A percentile compares a stretch with the other conserved stretches of the same genome.
Evolutionary conservation across 1,140 invertebrate genomes (phyloP).

Genomic region (Globodera rostochiensis): DNA sequence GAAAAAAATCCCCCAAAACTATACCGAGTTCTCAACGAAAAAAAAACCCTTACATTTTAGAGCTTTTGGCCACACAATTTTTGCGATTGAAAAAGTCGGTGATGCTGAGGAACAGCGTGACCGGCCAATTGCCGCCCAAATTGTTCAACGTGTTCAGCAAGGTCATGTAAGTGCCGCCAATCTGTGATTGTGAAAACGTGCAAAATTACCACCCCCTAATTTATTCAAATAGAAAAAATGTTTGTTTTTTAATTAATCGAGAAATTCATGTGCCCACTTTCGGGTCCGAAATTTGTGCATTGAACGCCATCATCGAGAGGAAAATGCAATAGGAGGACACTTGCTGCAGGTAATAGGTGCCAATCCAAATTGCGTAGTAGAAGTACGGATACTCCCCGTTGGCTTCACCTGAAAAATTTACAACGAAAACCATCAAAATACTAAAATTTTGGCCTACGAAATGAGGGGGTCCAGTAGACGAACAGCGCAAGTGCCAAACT

Average conservation of each 20-base stretch:
- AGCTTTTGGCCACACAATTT: constrained; percentile 59
- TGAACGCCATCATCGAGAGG: constrained; percentile 72
- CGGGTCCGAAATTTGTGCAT: constrained; percentile 84
- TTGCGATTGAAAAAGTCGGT: constrained; percentile 74
- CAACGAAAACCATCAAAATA: background rate
- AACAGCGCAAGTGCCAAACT: constrained; percentile 80
- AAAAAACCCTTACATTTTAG: constrained; percentile 32
- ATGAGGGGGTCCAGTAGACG: constrained; percentile 80
- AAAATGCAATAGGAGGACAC: constrained; percentile 76
- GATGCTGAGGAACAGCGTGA: constrained; percentile 85
- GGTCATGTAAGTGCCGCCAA: constrained; percentile 99
- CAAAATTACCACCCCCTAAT: background rate
- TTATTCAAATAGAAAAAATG: background rate
- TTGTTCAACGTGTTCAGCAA: constrained; percentile 93
- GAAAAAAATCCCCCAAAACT: no score
- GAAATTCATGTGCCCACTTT: constrained; percentile 51
- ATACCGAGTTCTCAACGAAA: no score
- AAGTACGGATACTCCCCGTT: constrained; percentile 75
- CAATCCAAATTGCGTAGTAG: constrained; percentile 80
- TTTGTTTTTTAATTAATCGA: background rate
- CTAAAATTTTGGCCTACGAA: constrained; percentile 68
- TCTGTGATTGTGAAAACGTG: constrained; percentile 59
- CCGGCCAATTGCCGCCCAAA: constrained; percentile 94
- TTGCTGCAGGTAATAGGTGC: constrained; percentile 81
- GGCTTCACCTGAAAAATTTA: constrained; percentile 10